Evolutionary conservation across 2,113 vertebrate species (phyloP), one percentile per base, ranked within the genome.

Genomic region (Neomonachus schauinslandi): DNA sequence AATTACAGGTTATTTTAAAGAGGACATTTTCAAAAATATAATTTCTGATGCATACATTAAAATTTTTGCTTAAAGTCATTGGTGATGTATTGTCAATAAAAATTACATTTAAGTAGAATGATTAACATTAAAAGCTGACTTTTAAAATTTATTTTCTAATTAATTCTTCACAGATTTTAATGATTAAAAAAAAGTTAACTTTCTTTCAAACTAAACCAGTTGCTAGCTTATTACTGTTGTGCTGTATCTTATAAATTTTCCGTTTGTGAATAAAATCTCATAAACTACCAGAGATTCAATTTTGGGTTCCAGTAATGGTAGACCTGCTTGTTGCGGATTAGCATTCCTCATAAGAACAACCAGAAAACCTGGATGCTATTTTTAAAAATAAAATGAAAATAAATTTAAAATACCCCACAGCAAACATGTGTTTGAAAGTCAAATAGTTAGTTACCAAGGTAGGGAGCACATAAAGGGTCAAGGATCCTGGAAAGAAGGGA

Each of bases 41-140:
- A 33, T 94, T 7, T 94, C 49, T 72, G 42, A 77, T 57, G 46
- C 4, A 61, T 36, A 69, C 11, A 46, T 9, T 72, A 49, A 85
- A 46, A 51, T 31, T 65, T 85, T 76, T 67, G 12, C 10, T 82
- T 86, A 69, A 36, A 71, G 2, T 77, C 24, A 18, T 89, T 82
- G 21, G 5, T 65, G 4, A 53, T 83, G 14, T 81, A 39, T 74
- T 69, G 22, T 53, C 61, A 83, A 74, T 91, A 19, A n/a, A 81
- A 61, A 76, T 94, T 94, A 76, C 18, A 76, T 61, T 81, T 69
- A 77, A 94, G 33, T 53, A 74, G 15, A 67, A 55, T 36, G 16
- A 63, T 92, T 92, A 89, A 96, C 74, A 65, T 53, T 95, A 49
- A 85, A 84, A 94, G 36, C 2, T 26, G 26, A 49, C 49, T 90